phyloP scores from a whole-genome alignment of 2,888 invertebrate species.

The Seira ritae region DNA sequence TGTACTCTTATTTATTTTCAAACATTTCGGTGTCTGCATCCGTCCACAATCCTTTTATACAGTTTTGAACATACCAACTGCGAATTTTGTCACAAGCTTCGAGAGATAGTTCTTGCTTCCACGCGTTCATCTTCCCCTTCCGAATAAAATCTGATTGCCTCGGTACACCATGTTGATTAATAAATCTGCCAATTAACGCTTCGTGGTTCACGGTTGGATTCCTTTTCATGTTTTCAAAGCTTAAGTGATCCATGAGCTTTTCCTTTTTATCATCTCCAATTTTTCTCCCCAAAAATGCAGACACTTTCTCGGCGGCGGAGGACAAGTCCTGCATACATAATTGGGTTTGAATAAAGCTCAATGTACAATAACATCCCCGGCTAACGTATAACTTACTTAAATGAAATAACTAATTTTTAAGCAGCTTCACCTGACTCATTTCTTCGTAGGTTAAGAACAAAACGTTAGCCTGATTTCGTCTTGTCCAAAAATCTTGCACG shows the following conservation, averaged over 20 bases:
- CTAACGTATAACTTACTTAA: no score
- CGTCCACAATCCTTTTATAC: not conserved
- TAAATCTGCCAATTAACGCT: not conserved
- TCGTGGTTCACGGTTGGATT: constrained; percentile 29
- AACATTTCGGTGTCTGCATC: no score
- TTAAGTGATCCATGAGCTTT: constrained; percentile 1
- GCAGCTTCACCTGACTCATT: no score
- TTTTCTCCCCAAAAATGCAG: constrained; percentile 1
- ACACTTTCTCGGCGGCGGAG: no score
- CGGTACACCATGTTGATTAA: not conserved
- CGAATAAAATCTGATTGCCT: constrained; percentile 3
- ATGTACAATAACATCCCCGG: no score
- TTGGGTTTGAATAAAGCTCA: no score
- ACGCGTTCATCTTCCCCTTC: constrained; percentile 9
- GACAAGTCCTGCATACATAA: no score
- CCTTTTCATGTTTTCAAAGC: constrained; percentile 35
- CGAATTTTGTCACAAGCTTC: not conserved
- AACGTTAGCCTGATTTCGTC: no score
- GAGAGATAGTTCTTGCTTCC: constrained; percentile 19
- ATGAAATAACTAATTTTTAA: no score
- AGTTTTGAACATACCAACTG: not conserved
- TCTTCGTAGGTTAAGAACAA: no score
- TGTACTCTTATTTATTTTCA: no score
- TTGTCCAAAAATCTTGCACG: no score
- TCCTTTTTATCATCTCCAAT: not conserved